Conservation (phyloP, 2,888 invertebrate species). For the Galerucella nymphaeae region DNA sequence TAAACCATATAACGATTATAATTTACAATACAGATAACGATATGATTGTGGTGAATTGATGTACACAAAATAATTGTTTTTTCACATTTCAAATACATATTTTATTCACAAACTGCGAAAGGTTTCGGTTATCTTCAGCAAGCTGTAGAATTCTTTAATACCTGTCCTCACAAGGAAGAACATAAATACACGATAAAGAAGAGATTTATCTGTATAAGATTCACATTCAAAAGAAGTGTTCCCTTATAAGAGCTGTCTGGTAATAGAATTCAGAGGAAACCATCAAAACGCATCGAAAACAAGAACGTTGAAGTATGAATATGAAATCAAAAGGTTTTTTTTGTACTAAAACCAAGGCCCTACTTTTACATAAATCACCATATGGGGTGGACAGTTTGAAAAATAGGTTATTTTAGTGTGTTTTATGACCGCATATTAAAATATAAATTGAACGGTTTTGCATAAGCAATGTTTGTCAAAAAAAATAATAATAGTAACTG, state of each 20-base stretch:
- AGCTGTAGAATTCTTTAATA: constrained; percentile 4
- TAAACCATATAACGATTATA: no score
- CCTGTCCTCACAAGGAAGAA: background rate
- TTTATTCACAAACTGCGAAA: constrained; percentile 1
- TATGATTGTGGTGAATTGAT: no score
- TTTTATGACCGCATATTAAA: background rate
- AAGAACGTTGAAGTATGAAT: constrained; percentile 15
- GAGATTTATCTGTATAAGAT: constrained; percentile 18
- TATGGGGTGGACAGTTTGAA: background rate
- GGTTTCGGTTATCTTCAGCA: background rate
- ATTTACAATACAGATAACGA: no score
- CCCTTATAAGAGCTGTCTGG: background rate
- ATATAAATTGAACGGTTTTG: background rate
- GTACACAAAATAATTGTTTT: no score
- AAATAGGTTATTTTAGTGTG: background rate
- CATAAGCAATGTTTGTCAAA: background rate
- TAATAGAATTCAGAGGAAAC: constrained; percentile 14
- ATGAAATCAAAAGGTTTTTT: constrained; percentile 11
- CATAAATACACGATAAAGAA: constrained; percentile 12
- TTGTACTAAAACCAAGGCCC: background rate
- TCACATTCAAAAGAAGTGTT: constrained; percentile 9
- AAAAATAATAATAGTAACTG: background rate
- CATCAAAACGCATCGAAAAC: constrained; percentile 8
- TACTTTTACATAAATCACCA: constrained; percentile 6
- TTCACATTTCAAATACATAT: background rate